Conservation (phyloP, 2,113 vertebrate genomes). For the Heloderma charlesbogerti region DNA sequence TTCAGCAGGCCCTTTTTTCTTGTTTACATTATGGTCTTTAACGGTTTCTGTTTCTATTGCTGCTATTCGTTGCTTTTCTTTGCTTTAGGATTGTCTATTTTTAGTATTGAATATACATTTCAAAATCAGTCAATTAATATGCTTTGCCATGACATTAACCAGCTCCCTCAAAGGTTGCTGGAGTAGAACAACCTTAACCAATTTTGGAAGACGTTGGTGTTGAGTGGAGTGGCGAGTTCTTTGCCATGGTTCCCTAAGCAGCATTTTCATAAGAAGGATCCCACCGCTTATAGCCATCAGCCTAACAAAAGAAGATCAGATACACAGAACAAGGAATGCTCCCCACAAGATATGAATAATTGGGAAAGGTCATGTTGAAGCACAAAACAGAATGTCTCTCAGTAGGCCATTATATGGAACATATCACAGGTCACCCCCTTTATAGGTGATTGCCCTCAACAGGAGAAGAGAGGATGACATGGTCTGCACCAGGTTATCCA, state of each 20-base stretch:
- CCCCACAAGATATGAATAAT: background rate
- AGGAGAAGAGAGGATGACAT: no score
- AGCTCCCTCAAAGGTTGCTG: background rate
- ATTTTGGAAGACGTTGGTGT: background rate
- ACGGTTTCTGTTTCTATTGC: background rate
- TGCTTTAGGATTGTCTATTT: background rate
- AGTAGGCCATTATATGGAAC: background rate
- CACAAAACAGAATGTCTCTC: background rate
- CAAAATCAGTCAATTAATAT: background rate
- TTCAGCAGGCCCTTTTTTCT: background rate
- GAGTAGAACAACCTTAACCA: background rate
- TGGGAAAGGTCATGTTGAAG: background rate
- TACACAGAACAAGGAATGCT: background rate
- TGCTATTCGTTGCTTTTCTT: background rate
- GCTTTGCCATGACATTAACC: background rate
- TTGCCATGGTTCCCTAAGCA: background rate
- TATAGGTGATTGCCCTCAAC: background rate
- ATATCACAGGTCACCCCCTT: background rate
- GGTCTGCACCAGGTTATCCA: background rate
- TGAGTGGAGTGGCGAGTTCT: no score
- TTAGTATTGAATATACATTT: background rate
- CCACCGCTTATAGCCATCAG: background rate
- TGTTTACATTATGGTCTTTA: background rate
- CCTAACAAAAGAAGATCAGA: background rate
- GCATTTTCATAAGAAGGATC: background rate